phyloP scores from a whole-genome alignment of 2,113 vertebrate species.

The Datnioides undecimradiatus region DNA sequence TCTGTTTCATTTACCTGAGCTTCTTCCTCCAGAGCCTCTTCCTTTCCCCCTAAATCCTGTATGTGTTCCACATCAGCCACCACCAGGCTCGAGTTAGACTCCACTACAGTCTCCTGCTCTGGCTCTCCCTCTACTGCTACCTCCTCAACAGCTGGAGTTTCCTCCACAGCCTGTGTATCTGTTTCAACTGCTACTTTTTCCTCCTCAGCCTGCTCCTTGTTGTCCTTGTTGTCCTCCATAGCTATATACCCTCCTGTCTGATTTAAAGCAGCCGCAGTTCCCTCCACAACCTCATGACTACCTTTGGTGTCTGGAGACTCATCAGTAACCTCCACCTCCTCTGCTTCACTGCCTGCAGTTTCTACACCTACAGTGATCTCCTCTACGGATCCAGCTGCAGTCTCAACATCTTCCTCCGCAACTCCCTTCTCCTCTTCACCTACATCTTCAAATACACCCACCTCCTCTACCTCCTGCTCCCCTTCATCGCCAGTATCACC shows the following conservation, averaged over 20 bases:
- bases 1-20: slow-evolving; percentile 31
- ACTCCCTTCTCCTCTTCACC: slow-evolving; percentile 17
- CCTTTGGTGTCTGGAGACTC: slow-evolving; percentile 36
- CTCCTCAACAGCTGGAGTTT: slow-evolving; percentile 37
- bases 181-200: slow-evolving; percentile 7
- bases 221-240: slow-evolving; percentile 11
- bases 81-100: slow-evolving; percentile 22
- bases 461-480: slow-evolving; percentile 31
- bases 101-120: slow-evolving; percentile 34
- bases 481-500: slow-evolving; percentile 16
- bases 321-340: slow-evolving; percentile 14
- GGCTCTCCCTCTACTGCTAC: slow-evolving; percentile 10
- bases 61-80: slow-evolving; percentile 28
- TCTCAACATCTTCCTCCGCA: slow-evolving; percentile 12
- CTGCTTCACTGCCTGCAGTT: slow-evolving; percentile 28
- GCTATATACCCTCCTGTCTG: slow-evolving; percentile 22
- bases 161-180: slow-evolving; percentile 34
- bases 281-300: slow-evolving; percentile 28
- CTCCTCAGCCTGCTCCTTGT: slow-evolving; percentile 28
- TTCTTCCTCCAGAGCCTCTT: slow-evolving; percentile 5
- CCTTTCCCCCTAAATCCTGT: slow-evolving; percentile 2
- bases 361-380: slow-evolving; percentile 27
- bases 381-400: slow-evolving; percentile 10
- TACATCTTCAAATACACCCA: slow-evolving; percentile 21
- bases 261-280: slow-evolving; percentile 13